Evolutionary conservation across 2,113 vertebrate genomes (phyloP).

Genomic region (Parotia lawesii): DNA sequence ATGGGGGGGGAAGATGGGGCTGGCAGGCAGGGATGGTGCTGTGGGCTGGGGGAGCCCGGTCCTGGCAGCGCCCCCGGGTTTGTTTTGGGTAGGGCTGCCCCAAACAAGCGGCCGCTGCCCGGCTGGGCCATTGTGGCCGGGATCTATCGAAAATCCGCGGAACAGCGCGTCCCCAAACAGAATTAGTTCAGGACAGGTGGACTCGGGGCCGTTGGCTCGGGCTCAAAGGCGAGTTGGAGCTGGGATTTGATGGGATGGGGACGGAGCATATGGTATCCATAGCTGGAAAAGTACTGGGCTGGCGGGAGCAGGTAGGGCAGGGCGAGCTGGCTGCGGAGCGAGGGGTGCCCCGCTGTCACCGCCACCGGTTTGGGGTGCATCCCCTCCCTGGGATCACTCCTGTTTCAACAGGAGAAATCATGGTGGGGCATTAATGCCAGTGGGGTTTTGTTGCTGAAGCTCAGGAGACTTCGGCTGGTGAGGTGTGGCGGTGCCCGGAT

Average conservation of each 20-base stretch:
- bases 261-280: not conserved
- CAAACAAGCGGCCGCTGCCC: not conserved
- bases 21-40: not conserved
- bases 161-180: not conserved
- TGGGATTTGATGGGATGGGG: conserved; percentile 31
- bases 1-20: not conserved
- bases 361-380: not conserved
- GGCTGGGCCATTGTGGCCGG: not conserved
- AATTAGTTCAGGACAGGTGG: conserved; percentile 46
- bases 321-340: accelerated
- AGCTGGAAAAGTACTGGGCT: conserved; percentile 50
- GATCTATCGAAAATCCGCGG: not conserved
- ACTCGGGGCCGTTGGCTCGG: not conserved
- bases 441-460: not conserved
- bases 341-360: not conserved
- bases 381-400: not conserved
- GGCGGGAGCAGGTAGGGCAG: not conserved
- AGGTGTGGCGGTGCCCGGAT: accelerated
- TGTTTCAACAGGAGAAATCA: not conserved
- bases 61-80: not conserved
- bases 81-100: not conserved
- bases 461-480: accelerated
- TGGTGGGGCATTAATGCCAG: accelerated
- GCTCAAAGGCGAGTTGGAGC: conserved; percentile 30
- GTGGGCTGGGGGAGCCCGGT: not conserved